A percentile compares a stretch with the other conserved stretches of the same genome.
phyloP scores from a whole-genome alignment of 2,888 invertebrate genomes.

The Volucella bombylans region DNA sequence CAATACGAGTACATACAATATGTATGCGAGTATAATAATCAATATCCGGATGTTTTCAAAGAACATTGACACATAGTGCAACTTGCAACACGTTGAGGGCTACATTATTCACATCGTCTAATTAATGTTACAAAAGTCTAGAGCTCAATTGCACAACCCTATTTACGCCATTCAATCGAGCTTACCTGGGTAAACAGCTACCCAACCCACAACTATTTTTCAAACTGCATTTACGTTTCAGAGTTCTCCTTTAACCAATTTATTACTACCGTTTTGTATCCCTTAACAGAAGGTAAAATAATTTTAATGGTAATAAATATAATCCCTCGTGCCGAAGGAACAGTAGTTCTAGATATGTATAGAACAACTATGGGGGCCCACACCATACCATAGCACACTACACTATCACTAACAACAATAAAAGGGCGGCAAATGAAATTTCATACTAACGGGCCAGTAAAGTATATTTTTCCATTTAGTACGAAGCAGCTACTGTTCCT shows the following conservation, averaged over 20 bases:
- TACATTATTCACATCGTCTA: conserved; percentile 27
- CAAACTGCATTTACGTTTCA: conserved; percentile 58
- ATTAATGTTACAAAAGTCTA: conserved; percentile 27
- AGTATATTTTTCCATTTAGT: conserved; percentile 36
- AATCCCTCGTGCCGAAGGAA: conserved; percentile 34
- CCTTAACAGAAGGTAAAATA: conserved; percentile 55
- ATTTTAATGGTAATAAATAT: conserved; percentile 67
- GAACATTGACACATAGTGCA: conserved; percentile 16
- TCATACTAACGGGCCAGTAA: conserved; percentile 12
- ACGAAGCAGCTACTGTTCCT: conserved; percentile 40
- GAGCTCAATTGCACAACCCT: not conserved
- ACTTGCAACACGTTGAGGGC: not conserved
- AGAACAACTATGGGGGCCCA: not conserved
- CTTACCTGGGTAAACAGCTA: not conserved
- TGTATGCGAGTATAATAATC: not conserved
- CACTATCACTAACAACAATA: conserved; percentile 10
- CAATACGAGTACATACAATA: too few species aligned
- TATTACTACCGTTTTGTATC: conserved; percentile 66
- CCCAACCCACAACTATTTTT: conserved; percentile 38
- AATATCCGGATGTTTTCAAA: not conserved
- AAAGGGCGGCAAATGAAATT: conserved; percentile 30
- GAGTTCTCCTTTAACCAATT: conserved; percentile 59
- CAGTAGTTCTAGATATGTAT: not conserved
- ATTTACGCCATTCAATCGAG: conserved; percentile 20
- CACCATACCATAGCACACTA: not conserved